phyloP scores from a whole-genome alignment of 2,113 vertebrate genomes.

The Nipponia nippon region DNA sequence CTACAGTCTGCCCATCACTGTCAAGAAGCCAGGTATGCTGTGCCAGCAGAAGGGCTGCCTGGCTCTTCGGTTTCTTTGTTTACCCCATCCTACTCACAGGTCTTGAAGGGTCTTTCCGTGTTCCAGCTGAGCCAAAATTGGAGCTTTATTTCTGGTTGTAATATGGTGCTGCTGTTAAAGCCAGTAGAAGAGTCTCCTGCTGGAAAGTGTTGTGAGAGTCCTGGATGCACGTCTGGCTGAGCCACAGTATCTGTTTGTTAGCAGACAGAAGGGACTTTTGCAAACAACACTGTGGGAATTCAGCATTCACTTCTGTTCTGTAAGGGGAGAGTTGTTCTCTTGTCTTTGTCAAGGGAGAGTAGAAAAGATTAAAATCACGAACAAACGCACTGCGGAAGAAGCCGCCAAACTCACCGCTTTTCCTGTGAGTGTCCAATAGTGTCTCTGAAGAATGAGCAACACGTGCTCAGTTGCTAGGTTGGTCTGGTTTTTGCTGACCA shows the following conservation, averaged over 20 bases:
- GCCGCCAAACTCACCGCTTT: not conserved
- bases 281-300: not conserved
- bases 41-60: not conserved
- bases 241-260: not conserved
- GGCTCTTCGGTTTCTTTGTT: not conserved
- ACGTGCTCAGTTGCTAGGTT: not conserved
- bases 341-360: not conserved
- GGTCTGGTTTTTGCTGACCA: not conserved
- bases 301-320: not conserved
- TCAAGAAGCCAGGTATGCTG: slow-evolving; percentile 87
- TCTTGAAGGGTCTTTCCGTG: not conserved
- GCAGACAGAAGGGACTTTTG: not conserved
- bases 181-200: not conserved
- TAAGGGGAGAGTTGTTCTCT: not conserved
- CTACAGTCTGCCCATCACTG: slow-evolving; percentile 88
- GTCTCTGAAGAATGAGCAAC: not conserved
- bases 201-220: not conserved
- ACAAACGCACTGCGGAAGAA: not conserved
- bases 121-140: not conserved
- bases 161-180: not conserved
- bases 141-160: not conserved
- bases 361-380: not conserved
- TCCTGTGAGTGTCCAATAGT: not conserved
- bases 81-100: not conserved
- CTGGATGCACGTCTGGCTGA: not conserved